A percentile compares a stretch with the other conserved stretches of the same genome.
These are phyloP conservation scores for Bos taurus DNA, from an alignment of 2,113 vertebrate species.

Conservation along the genomic window ARS-UCD2.0 NC_037356.1:42774501-42775000, in stretches of 20 bases:
- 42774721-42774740: conserved; percentile 76
- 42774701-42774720: conserved; percentile 85
- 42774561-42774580: background rate
- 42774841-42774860: accelerated
- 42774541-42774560: background rate
- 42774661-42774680: conserved; percentile 83
- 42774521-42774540: background rate
- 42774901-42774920: conserved; percentile 78
- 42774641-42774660: accelerated
- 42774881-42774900: conserved; percentile 78
- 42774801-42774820: background rate
- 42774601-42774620: too few species aligned
- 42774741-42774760: conserved; percentile 56
- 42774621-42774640: background rate
- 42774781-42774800: conserved; percentile 76
- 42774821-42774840: background rate
- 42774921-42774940: conserved; percentile 77
- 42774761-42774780: conserved; percentile 83
- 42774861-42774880: conserved; percentile 69
- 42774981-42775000: background rate
- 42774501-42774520: background rate
- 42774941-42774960: background rate
- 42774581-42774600: background rate
- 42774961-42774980: background rate
- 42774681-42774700: conserved; percentile 82